phyloP scores from a whole-genome alignment of 2,888 invertebrate genomes.

The Salpingus planirostris region DNA sequence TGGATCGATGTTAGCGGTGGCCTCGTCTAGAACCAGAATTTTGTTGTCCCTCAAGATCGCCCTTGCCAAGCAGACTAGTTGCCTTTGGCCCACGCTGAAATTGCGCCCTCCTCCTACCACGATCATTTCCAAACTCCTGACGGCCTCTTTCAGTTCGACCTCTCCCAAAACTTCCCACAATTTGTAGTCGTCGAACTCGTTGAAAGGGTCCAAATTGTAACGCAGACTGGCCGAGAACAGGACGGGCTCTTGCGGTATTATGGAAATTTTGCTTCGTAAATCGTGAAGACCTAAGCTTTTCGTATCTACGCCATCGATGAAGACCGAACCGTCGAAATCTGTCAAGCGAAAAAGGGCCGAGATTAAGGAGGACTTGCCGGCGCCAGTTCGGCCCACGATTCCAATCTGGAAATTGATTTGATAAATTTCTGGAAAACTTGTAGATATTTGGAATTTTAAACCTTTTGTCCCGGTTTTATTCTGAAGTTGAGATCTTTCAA shows the following conservation, averaged over 20 bases:
- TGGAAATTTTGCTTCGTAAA: constrained; percentile 47
- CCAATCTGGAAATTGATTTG: too few species aligned
- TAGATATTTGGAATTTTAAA: too few species aligned
- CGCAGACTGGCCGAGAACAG: constrained; percentile 49
- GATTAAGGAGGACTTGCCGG: constrained; percentile 45
- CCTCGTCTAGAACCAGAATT: constrained; percentile 81
- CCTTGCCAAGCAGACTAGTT: constrained; percentile 78
- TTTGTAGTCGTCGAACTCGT: constrained; percentile 54
- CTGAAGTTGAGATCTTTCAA: constrained; percentile 56
- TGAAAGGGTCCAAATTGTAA: constrained; percentile 65
- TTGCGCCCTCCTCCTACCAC: constrained; percentile 68
- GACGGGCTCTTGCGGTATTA: constrained; percentile 58
- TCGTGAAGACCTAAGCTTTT: constrained; percentile 42
- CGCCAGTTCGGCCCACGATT: constrained; percentile 52
- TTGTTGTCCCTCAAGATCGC: constrained; percentile 75
- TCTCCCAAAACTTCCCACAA: constrained; percentile 64
- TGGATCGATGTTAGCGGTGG: constrained; percentile 88
- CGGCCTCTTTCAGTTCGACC: constrained; percentile 60
- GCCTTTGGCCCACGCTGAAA: constrained; percentile 83
- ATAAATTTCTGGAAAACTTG: too few species aligned
- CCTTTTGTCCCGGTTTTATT: constrained; percentile 54
- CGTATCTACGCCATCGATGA: constrained; percentile 45
- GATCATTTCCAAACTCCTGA: constrained; percentile 53
- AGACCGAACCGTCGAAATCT: constrained; percentile 43
- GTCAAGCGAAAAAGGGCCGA: constrained; percentile 48